Percentiles rank a stretch among this genome's conserved stretches.
Evolutionary conservation across 2,113 vertebrate species (phyloP).

Genomic region (Rhadina sibilatrix): DNA sequence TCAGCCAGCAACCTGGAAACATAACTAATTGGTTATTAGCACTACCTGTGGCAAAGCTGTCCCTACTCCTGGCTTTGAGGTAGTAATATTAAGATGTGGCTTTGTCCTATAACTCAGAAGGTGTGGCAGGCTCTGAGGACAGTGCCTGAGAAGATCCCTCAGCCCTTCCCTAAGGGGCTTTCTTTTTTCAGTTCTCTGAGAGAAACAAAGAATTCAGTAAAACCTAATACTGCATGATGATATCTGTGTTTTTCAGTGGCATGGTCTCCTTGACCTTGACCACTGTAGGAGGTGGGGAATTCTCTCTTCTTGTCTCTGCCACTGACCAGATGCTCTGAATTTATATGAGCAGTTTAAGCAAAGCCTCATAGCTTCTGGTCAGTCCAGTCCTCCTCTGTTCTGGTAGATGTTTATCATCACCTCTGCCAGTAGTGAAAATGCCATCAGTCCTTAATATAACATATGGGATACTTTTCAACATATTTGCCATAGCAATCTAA

Average conservation of each 20-base stretch:
- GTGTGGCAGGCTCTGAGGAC: not conserved
- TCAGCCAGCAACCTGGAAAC: not conserved
- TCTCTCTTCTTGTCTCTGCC: not conserved
- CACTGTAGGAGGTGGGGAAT: not conserved
- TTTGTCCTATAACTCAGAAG: not conserved
- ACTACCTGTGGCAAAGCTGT: not conserved
- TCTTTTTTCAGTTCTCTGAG: not conserved
- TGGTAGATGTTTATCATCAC: constrained; percentile 2
- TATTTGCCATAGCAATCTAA: not conserved
- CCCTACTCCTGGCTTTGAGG: not conserved
- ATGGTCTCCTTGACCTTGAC: not conserved
- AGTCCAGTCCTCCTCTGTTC: not conserved
- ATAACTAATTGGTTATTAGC: not conserved
- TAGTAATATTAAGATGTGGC: rapidly evolving
- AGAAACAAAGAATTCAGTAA: not conserved
- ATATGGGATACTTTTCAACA: not conserved
- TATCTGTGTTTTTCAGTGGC: not conserved
- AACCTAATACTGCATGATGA: not conserved
- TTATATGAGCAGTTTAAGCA: not conserved
- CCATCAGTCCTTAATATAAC: not conserved
- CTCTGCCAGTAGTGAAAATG: constrained; percentile 7
- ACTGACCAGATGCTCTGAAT: not conserved
- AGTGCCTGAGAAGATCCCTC: not conserved
- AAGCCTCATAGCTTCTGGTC: not conserved
- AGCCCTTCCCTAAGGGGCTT: not conserved